Evolutionary conservation across 2,888 invertebrate species (phyloP).

Genomic region (Thalpophila matura): DNA sequence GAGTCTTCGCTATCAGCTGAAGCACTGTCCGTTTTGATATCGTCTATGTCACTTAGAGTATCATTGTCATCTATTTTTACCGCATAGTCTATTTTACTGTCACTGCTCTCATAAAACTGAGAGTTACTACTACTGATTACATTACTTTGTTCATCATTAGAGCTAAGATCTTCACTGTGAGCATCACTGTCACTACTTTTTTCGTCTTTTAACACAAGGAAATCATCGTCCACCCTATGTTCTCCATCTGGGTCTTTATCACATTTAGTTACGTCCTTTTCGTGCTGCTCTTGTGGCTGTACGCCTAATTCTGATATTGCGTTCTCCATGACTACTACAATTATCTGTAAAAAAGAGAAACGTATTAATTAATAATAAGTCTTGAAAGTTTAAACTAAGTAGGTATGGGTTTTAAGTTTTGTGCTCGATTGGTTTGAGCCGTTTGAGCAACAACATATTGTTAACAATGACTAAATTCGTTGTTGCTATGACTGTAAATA

Average conservation of each 20-base stretch:
- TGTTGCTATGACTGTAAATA: constrained; percentile 46
- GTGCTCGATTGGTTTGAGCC: background rate
- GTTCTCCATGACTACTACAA: constrained; percentile 71
- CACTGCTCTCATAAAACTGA: constrained; percentile 90
- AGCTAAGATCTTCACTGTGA: constrained; percentile 84
- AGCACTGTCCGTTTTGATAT: constrained; percentile 88
- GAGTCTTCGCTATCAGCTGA: constrained; percentile 92
- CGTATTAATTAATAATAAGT: background rate
- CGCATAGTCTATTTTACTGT: constrained; percentile 87
- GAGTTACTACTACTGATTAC: constrained; percentile 81
- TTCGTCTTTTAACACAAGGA: constrained; percentile 77
- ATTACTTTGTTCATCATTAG: constrained; percentile 84
- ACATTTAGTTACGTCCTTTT: constrained; percentile 56
- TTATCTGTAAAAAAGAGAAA: constrained; percentile 70
- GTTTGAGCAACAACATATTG: too few relatives aligned
- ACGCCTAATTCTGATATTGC: constrained; percentile 49
- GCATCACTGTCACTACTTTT: constrained; percentile 84
- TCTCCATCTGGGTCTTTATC: constrained; percentile 62
- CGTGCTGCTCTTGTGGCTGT: constrained; percentile 53
- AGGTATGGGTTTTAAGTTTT: background rate
- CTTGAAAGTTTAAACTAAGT: too few relatives aligned
- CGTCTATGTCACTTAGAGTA: constrained; percentile 88
- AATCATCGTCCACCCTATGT: constrained; percentile 68
- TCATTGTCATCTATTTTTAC: constrained; percentile 88
- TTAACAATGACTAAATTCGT: constrained; percentile 19